Conservation (phyloP, 1,140 invertebrate species). For the Trypoxylus dichotomus region DNA sequence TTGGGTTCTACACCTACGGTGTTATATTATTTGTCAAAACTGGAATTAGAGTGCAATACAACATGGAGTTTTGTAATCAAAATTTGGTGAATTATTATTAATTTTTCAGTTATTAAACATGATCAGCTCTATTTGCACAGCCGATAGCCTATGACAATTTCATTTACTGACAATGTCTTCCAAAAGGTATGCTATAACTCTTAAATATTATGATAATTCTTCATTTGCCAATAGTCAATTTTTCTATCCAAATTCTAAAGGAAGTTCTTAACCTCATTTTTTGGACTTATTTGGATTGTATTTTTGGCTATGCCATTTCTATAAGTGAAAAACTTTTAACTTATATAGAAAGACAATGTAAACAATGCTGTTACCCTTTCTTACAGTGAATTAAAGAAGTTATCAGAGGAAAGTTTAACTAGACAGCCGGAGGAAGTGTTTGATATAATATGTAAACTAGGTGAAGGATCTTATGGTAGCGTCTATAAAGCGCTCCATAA, state of each 20-base stretch:
- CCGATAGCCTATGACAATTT: conserved; percentile 29
- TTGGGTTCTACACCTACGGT: neutral
- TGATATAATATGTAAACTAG: conserved; percentile 97
- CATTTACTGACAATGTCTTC: conserved; percentile 45
- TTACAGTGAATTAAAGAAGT: conserved; percentile 77
- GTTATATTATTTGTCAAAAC: conserved; percentile 19
- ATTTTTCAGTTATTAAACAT: conserved; percentile 42
- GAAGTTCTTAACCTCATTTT: conserved; percentile 33
- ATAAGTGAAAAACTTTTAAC: neutral
- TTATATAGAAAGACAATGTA: no score
- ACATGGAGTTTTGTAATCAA: conserved; percentile 40
- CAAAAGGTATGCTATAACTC: conserved; percentile 43
- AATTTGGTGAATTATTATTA: conserved; percentile 36
- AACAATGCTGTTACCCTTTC: no score
- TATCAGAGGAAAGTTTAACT: conserved; percentile 93
- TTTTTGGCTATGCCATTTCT: neutral
- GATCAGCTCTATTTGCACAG: conserved; percentile 28
- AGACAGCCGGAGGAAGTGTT: conserved; percentile 98
- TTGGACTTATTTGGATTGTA: conserved; percentile 19
- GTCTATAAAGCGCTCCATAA: conserved; percentile 88
- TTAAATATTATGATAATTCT: conserved; percentile 26
- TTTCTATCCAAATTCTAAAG: conserved; percentile 14
- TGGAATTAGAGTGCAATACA: conserved; percentile 30
- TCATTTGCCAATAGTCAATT: conserved; percentile 5
- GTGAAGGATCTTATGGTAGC: conserved; percentile 86